Evolutionary conservation across 2,113 vertebrate genomes (phyloP).

Genomic region (Mesitornis unicolor): DNA sequence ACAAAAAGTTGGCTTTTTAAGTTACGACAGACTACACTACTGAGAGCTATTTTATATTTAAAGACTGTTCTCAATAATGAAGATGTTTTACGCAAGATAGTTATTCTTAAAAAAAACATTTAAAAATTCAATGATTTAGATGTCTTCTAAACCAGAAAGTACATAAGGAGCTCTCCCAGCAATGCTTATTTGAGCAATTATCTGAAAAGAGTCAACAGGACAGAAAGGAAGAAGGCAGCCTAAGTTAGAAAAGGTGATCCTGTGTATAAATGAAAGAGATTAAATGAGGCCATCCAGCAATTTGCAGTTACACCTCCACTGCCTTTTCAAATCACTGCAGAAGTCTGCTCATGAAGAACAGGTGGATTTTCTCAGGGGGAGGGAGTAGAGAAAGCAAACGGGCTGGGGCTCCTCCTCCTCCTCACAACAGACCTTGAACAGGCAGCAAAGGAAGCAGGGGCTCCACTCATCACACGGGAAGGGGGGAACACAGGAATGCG

Average conservation of each 20-base stretch:
- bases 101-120: not conserved
- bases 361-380: not conserved
- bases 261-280: not conserved
- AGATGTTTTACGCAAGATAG: not conserved
- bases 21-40: not conserved
- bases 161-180: not conserved
- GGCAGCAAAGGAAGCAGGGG: not conserved
- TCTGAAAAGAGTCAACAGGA: not conserved
- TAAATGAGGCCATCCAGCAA: not conserved
- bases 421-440: not conserved
- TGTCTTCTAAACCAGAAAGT: not conserved
- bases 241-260: not conserved
- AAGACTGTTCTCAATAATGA: not conserved
- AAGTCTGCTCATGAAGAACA: not conserved
- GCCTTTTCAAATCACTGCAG: not conserved
- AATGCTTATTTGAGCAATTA: not conserved
- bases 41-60: not conserved
- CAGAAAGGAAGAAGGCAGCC: not conserved
- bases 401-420: not conserved
- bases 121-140: not conserved
- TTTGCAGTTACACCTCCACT: not conserved
- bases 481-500: not conserved
- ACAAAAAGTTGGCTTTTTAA: not conserved
- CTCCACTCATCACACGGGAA: not conserved
- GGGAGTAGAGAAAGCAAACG: fast-evolving